Base-by-base conservation (phyloP, 2,797 vertebrate genomes). In the Syngnathus rostellatus region DNA sequence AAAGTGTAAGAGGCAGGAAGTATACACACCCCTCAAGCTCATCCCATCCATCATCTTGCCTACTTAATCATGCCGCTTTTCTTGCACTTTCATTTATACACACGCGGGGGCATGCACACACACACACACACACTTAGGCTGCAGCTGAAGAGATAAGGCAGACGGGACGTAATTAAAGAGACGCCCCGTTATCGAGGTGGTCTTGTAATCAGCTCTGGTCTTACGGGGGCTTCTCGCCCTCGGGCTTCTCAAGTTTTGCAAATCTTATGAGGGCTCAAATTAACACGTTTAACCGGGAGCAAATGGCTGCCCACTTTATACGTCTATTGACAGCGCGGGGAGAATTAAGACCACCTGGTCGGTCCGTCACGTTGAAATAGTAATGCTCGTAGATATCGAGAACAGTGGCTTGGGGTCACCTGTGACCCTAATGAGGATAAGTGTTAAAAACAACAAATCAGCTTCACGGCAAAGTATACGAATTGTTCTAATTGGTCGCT, bases 111-210 rank as follows among this genome's bases (percentile, higher is more conserved):
- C 17, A 68, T 64, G 6, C 17, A 68, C 63, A 69, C 41, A 53
- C 78, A 63, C 83, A 66, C 76, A 76, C 76, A 82, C 37, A 14
- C 50, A 74, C 79, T 17, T 6, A 8, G 55, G 55, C 83, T 84
- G 87, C 86, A 67, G 82, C 84, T 70, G 84, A 65, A 75, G 58
- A 86, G 86, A 93, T 92, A 91, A 91, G 92, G 69, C 57, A 80
- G 72, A 74, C 79, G 53, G 51, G 67, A 75, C 83, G 68, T 82
- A 92, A 90, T 89, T 92, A 89, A 89, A 90, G 78, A 83, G 87
- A 73, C 81, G 84, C 78, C 67, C 80, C 62, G 72, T 76, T 90
- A 89, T 82, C 79, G 73, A 74, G 83, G 77, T 75, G 77, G 81
- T 77, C 77, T 69, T 73, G 81, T 80, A 75, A 83, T 88, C 89